Conservation (phyloP, 2,888 invertebrate species). For the Spicauda simplicius region DNA sequence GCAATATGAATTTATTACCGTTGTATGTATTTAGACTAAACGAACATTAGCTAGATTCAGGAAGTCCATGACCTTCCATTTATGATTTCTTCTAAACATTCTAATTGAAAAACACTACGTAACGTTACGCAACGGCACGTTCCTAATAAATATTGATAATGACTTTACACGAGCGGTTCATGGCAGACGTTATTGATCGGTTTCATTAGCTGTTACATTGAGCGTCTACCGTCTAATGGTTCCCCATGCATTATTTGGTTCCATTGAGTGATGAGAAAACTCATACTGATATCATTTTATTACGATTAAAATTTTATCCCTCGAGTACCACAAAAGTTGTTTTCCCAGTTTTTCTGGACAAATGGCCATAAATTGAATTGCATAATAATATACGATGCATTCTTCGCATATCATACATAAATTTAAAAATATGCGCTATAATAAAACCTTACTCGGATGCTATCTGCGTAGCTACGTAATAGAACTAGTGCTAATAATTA, state of each 20-base stretch:
- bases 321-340: too few relatives aligned
- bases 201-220: conserved; percentile 25
- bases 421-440: too few relatives aligned
- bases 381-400: too few relatives aligned
- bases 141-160: conserved; percentile 27
- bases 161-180: conserved; percentile 8
- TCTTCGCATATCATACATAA: too few relatives aligned
- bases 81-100: conserved; percentile 24
- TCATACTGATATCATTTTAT: too few relatives aligned
- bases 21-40: too few relatives aligned
- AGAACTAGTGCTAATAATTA: not conserved
- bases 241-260: not conserved
- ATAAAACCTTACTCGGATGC: too few relatives aligned
- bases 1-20: too few relatives aligned
- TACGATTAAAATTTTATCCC: too few relatives aligned
- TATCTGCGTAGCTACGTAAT: not conserved
- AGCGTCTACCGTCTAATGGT: not conserved
- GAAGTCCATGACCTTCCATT: conserved; percentile 21
- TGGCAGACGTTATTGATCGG: conserved; percentile 15
- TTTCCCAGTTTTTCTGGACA: too few relatives aligned
- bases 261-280: not conserved
- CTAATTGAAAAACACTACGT: conserved; percentile 23
- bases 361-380: too few relatives aligned
- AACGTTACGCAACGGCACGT: conserved; percentile 17
- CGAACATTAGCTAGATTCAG: too few relatives aligned